These are phyloP conservation scores for Geotrypetes seraphini DNA, from an alignment of 2,797 vertebrate species.

Conservation along the genomic window DNA sequence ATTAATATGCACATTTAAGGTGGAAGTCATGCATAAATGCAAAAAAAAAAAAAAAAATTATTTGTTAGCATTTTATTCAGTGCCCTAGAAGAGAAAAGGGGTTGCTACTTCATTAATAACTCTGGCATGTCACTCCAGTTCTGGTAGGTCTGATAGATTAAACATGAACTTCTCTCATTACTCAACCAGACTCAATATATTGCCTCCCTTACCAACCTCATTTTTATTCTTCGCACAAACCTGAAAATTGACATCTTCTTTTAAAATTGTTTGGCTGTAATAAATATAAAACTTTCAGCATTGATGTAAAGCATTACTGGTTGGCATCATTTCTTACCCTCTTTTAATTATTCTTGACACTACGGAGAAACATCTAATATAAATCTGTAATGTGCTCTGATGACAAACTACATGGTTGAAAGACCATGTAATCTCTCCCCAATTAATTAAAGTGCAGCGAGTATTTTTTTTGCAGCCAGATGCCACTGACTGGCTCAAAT, in stretches of 20 bases:
- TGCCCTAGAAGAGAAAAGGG: conserved; percentile 44
- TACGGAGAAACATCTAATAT: conserved; percentile 99
- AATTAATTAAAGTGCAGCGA: conserved; percentile 98
- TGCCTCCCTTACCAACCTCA: conserved; percentile 37
- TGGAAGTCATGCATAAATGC: too few species aligned
- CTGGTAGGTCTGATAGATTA: conserved; percentile 51
- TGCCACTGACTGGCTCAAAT: conserved; percentile 92
- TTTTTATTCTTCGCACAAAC: conserved; percentile 52
- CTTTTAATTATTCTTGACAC: conserved; percentile 99
- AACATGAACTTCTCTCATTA: conserved; percentile 51
- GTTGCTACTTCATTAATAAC: conserved; percentile 46
- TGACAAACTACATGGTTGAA: conserved; percentile 99
- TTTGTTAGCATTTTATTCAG: conserved; percentile 51
- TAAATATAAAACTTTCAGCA: conserved; percentile 54
- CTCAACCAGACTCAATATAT: conserved; percentile 33
- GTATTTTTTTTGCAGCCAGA: conserved; percentile 70
- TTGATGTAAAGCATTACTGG: conserved; percentile 67
- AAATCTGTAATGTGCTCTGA: conserved; percentile 99
- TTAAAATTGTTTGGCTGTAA: conserved; percentile 60
- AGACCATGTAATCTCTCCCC: conserved; percentile 98
- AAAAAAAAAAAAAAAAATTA: conserved; percentile 39
- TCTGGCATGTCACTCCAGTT: conserved; percentile 38
- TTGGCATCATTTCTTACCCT: conserved; percentile 69
- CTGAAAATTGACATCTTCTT: conserved; percentile 62
- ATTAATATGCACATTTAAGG: too few species aligned